These are phyloP conservation scores for Malurus cyaneus DNA, from an alignment of 2,113 vertebrate genomes.

Conservation along the genomic window DNA sequence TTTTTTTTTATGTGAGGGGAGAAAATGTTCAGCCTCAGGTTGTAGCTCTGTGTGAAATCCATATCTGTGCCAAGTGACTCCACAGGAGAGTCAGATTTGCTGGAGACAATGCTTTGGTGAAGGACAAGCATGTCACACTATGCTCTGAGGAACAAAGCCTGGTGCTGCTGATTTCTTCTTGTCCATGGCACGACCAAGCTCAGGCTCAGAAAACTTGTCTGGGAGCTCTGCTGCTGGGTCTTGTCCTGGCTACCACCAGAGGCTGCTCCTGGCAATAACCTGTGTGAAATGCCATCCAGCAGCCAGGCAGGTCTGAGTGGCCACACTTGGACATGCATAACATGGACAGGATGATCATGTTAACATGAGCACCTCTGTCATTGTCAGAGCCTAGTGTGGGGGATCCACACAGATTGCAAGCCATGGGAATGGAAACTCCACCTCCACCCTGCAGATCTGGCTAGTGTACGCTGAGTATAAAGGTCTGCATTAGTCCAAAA, in stretches of 20 bases:
- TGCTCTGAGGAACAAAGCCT: not conserved
- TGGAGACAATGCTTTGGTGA: not conserved
- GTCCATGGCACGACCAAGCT: not conserved
- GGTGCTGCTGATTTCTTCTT: not conserved
- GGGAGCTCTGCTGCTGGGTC: not conserved
- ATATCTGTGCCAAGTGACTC: rapidly evolving
- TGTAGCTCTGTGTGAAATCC: not conserved
- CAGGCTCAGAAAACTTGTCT: not conserved
- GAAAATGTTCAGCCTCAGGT: not conserved
- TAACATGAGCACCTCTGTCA: not conserved
- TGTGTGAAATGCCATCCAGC: not conserved
- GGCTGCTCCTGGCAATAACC: not conserved
- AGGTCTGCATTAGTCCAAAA: not conserved
- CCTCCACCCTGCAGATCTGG: not conserved
- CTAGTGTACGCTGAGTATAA: not conserved
- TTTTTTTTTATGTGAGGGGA: not conserved
- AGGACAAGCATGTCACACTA: not conserved
- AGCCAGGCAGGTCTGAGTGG: not conserved
- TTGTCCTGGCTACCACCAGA: not conserved
- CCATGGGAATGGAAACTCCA: not conserved
- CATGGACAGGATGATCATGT: not conserved
- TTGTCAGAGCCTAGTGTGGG: not conserved
- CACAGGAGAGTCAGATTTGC: not conserved
- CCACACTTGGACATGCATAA: rapidly evolving
- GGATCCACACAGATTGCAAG: not conserved